Base-by-base conservation (phyloP, 2,888 invertebrate genomes). In the Spisula subtruncata region DNA sequence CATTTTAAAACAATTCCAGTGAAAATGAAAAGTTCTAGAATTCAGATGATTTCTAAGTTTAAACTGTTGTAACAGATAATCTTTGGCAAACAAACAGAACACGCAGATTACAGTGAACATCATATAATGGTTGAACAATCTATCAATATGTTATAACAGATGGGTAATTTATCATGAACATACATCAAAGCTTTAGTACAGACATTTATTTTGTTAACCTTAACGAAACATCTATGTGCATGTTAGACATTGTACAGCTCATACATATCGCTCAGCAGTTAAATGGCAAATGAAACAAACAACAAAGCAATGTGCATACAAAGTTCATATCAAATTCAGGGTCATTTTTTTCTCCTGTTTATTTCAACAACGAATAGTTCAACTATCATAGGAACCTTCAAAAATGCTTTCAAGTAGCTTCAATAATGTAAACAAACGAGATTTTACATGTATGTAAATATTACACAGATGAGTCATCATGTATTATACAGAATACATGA, bases 341-440 rank as follows among this genome's bases (percentile, higher is more conserved):
- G 60, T 66, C 12, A n/a, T 25, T 66, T 66, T 66, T 66, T 66
- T 25, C 25, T 25, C 60, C n/a, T 56, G n/a, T 41, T 41, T 41
- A 18, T 20, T 56, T 56, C 56, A 56, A n/a, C n/a, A 18, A 56
- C 41, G 60, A n/a, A 66, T 25, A 66, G 25, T 41, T 10, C 60
- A n/a, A 66, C 60, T 66, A 66, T 66, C 60, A 66, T 25, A 66
- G 60, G 25, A 66, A 25, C 25, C 60, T 10, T 66, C 60, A 66
- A 25, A 66, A 66, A 66, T 66, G 60, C 60, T 66, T 66, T 66
- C 60, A 66, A 66, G 60, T 25, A 66, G 60, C 60, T 66, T n/a
- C 60, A 66, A 66, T 25, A 60, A 66, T 66, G 60, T 66, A 66
- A 66, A 66, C 60, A 66, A 66, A 66, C 60, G 1, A 41, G 60